Evolutionary conservation across 2,113 vertebrate genomes (phyloP), one percentile per base, ranked within the genome.

Genomic region (Zosterops pallidus): DNA sequence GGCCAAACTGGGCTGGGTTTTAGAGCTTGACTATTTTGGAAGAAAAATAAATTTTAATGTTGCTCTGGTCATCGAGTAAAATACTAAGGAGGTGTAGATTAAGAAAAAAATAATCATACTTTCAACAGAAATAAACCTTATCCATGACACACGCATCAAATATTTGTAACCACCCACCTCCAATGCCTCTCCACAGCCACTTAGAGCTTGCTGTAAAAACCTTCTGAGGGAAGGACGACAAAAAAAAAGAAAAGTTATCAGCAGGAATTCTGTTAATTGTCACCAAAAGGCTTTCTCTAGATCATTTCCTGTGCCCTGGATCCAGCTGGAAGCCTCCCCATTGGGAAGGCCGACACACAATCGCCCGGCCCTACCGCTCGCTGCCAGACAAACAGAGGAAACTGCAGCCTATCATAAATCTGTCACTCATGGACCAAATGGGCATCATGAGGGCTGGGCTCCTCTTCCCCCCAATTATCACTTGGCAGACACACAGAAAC

Each of bases 211-310:
- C 64, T 94, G 65, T 86, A 67, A 81, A 89, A 96, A 92, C 14
- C 63, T 78, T 69, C 71, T 50, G 68, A 92, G 90, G 42, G 79
- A 83, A 86, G 71, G 78, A 71, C 65, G n/a, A n/a, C n/a, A n/a
- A 41, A 91, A 65, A 57, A 60, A n/a, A 59, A 81, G 55, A 55
- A 77, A 55, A 69, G 20, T 94, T 97, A 97, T 96, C 94, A 49
- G 79, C 96, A 97, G 97, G 96, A 98, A 97, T 97, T 97, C 96
- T 97, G 96, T 85, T 95, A 87, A 91, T 95, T 97, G 97, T 95
- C 95, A 95, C 75, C 65, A 1, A 95, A 95, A 93, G 39, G 67
- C 91, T 95, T 94, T 86, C 20, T 11, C 82, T 86, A 86, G 94
- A 95, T 93, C 95, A 96, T 95, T 98, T 98, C 97, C 98, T 97